Conservation (phyloP, 2,888 invertebrate species). For the Agonum fuliginosum region DNA sequence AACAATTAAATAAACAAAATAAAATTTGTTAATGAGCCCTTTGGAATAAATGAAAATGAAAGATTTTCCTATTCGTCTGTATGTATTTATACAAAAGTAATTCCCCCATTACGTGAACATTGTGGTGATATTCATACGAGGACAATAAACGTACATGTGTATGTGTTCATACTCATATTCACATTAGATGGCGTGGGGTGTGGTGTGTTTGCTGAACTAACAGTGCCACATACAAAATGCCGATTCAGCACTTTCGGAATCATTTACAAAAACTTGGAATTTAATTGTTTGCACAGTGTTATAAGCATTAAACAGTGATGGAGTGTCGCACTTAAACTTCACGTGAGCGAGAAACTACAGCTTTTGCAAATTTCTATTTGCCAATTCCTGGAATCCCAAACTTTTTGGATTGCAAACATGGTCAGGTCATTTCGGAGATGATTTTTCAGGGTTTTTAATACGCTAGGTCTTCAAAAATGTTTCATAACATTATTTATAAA, state of each 20-base stretch:
- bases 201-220: constrained; percentile 5
- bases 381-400: too few relatives aligned
- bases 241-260: constrained; percentile 19
- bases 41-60: too few relatives aligned
- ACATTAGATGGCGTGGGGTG: background rate
- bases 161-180: constrained; percentile 8
- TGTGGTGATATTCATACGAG: constrained; percentile 11
- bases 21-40: too few relatives aligned
- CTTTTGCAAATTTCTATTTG: too few relatives aligned
- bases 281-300: constrained; percentile 39
- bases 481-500: too few relatives aligned
- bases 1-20: too few relatives aligned
- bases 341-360: too few relatives aligned
- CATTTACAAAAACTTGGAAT: constrained; percentile 38
- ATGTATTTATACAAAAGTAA: constrained; percentile 4
- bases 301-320: constrained; percentile 10
- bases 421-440: too few relatives aligned
- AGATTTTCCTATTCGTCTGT: too few relatives aligned
- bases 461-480: too few relatives aligned
- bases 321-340: constrained; percentile 25
- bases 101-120: constrained; percentile 4
- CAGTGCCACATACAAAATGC: constrained; percentile 22
- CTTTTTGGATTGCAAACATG: too few relatives aligned
- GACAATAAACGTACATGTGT: constrained; percentile 8
- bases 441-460: too few relatives aligned